Evolutionary conservation across 1,140 invertebrate genomes (phyloP), one percentile per base, ranked within the genome.

Genomic region (Catajapyx aquilonaris): DNA sequence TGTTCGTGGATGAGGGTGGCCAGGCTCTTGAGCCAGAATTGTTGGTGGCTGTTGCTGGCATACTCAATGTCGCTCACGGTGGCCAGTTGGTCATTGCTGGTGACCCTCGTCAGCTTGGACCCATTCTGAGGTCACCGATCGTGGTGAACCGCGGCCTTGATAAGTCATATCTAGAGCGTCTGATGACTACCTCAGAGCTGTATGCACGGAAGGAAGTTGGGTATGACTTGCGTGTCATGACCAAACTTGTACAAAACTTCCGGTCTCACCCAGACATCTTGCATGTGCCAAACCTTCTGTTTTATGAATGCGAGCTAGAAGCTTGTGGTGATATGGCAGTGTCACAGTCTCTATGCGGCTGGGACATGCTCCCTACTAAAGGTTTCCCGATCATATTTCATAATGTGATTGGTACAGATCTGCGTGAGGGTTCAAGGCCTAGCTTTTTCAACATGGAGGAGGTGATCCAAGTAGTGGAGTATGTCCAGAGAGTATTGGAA

Each of bases 1-100:
- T 84, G 31, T 81, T 90, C 52, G 68, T 88, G 40, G 85, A 90
- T 57, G 85, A 90, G 60, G 77, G 78, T 16, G 81, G 80, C 11
- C 81, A 86, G 50, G 71, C 75, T 1, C 70, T 62, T 1, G 84
- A 90, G 59, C 69, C 81, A 2, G 79, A 84, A 45, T 59, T 66
- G 4, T 48, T 81, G 32, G 70, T 85, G 48, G 68, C 78, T 4
- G 49, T 73, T n/a, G 48, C 55, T 40, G 52, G 61, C 31, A 51
- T 64, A 25, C 10, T 39, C 34, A 7, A 38, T 46, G n/a, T 34
- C 35, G 35, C 38, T 46, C n/a, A 40, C 47, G 46, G 31, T 17
- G 53, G 46, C 36, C 61, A 69, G 54, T 53, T 85, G 5, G 61
- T 87, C 32, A 55, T 90, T 35, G 71, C 80, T 38, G 85, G 85